Evolutionary conservation across 2,888 invertebrate genomes (phyloP).

Genomic region (Trissonchulus sp.): DNA sequence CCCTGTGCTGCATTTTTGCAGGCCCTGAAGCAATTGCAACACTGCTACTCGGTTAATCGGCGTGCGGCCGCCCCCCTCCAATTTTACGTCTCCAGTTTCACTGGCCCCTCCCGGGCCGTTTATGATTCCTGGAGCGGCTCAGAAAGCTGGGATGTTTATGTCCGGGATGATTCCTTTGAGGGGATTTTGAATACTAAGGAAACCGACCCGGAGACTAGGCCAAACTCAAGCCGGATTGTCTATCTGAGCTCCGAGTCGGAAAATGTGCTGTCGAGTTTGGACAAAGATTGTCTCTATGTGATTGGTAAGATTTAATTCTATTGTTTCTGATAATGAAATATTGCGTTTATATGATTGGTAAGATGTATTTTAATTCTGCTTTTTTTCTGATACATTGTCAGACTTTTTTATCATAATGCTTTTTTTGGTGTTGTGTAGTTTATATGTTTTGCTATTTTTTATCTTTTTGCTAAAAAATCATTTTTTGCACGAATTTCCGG

Average conservation of each 20-base stretch:
- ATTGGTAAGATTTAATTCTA: constrained; percentile 4
- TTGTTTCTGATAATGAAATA: too few species aligned
- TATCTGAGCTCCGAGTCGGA: constrained; percentile 92
- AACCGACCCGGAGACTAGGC: constrained; percentile 45
- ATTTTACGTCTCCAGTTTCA: constrained; percentile 27
- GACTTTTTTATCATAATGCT: too few species aligned
- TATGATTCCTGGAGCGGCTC: neutral
- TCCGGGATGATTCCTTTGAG: neutral
- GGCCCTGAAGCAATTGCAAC: constrained; percentile 25
- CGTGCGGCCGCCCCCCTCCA: constrained; percentile 25
- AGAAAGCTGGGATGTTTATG: constrained; percentile 24
- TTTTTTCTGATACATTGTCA: too few species aligned
- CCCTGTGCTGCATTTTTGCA: too few species aligned
- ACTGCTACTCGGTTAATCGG: constrained; percentile 32
- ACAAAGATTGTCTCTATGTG: constrained; percentile 39
- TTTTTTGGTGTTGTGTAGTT: too few species aligned
- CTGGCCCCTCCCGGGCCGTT: constrained; percentile 6
- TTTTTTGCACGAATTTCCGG: too few species aligned
- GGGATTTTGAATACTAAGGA: neutral
- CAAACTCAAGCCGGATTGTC: constrained; percentile 66
- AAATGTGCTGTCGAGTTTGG: constrained; percentile 64
- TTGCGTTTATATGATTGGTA: too few species aligned
- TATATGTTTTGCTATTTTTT: too few species aligned
- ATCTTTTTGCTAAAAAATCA: too few species aligned
- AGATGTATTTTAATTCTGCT: too few species aligned